phyloP scores from a whole-genome alignment of 1,140 invertebrate species.

The Planococcus citri region DNA sequence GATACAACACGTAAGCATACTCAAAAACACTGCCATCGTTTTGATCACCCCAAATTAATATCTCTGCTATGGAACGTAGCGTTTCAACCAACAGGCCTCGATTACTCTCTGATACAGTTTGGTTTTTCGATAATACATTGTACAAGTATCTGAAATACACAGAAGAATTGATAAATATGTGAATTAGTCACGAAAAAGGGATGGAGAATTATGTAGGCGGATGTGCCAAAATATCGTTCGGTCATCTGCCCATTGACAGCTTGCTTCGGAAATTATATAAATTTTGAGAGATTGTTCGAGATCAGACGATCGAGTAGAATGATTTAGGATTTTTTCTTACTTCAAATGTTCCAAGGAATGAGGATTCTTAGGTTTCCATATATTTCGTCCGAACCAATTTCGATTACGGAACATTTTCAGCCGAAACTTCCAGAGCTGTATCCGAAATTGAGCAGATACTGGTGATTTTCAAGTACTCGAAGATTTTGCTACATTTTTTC shows the following conservation, averaged over 20 bases:
- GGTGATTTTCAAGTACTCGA: too few species aligned
- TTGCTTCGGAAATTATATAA: too few species aligned
- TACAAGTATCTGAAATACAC: slow-evolving; percentile 64
- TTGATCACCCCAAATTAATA: slow-evolving; percentile 99
- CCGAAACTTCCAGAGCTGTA: too few species aligned
- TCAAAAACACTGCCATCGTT: slow-evolving; percentile 99
- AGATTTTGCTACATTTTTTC: too few species aligned
- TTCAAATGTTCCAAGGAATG: slow-evolving; percentile 93
- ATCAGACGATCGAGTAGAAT: too few species aligned
- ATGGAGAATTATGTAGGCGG: too few species aligned
- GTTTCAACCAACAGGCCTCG: slow-evolving; percentile 91
- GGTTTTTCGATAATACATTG: slow-evolving; percentile 90
- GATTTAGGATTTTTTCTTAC: too few species aligned
- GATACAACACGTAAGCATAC: slow-evolving; percentile 39
- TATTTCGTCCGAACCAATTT: slow-evolving; percentile 20
- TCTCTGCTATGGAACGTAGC: slow-evolving; percentile 92
- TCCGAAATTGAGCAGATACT: too few species aligned
- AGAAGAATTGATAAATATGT: too few species aligned
- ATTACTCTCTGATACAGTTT: slow-evolving; percentile 91
- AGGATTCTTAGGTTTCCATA: slow-evolving; percentile 78
- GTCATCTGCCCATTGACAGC: too few species aligned
- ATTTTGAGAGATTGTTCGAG: too few species aligned
- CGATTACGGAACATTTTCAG: not conserved
- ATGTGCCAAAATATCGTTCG: too few species aligned
- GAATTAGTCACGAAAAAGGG: not conserved